These are phyloP conservation scores for Chloromyia formosa DNA, from an alignment of 2,888 invertebrate genomes.

Conservation along the genomic window DNA sequence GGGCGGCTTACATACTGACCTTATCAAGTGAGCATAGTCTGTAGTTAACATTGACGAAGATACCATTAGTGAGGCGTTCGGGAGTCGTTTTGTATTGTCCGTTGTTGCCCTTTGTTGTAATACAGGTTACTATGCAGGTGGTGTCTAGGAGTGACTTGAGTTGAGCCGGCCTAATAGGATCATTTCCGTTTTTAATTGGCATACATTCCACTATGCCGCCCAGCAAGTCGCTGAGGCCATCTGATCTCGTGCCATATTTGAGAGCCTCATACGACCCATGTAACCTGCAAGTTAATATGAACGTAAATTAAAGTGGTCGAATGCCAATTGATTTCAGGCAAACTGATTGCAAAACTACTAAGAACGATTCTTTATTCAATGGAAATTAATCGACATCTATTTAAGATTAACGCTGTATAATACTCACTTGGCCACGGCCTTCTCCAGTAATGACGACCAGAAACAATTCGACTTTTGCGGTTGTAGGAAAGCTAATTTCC, in stretches of 20 bases:
- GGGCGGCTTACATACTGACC: conserved; percentile 39
- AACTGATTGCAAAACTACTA: not conserved
- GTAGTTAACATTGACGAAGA: conserved; percentile 83
- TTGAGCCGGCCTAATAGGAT: conserved; percentile 70
- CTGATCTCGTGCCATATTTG: conserved; percentile 88
- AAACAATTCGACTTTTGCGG: conserved; percentile 81
- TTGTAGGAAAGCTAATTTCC: conserved; percentile 86
- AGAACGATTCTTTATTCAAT: conserved; percentile 20
- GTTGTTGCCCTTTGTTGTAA: conserved; percentile 61
- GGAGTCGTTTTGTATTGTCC: conserved; percentile 67
- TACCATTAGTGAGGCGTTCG: conserved; percentile 72
- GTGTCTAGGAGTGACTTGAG: conserved; percentile 78
- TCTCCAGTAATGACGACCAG: conserved; percentile 90
- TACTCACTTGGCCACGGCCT: conserved; percentile 89
- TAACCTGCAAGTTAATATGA: conserved; percentile 67
- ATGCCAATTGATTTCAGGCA: not conserved
- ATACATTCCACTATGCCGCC: conserved; percentile 90
- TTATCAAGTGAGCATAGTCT: conserved; percentile 70
- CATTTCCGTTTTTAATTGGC: conserved; percentile 74
- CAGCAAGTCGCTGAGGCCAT: conserved; percentile 87
- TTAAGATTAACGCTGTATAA: too few species aligned
- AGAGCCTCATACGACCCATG: conserved; percentile 94
- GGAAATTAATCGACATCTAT: not conserved
- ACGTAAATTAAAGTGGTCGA: not conserved
- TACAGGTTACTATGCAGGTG: conserved; percentile 85